Evolutionary conservation across 1,140 invertebrate genomes (phyloP).

Genomic region (Charaxes varanes): DNA sequence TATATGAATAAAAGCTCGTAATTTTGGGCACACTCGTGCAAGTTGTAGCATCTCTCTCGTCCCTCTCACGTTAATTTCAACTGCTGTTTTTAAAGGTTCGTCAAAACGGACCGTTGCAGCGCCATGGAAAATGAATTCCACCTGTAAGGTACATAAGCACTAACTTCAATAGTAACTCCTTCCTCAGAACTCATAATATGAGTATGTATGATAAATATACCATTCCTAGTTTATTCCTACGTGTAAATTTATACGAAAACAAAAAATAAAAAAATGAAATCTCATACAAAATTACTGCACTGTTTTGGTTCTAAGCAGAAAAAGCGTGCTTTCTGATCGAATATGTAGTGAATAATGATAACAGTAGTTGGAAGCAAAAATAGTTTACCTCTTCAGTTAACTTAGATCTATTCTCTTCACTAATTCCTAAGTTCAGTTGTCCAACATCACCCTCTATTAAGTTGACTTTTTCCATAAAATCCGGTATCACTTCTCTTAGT

Average conservation of each 20-base stretch:
- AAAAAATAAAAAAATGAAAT: too few relatives aligned
- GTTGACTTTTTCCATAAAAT: constrained; percentile 78
- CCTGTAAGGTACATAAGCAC: constrained; percentile 37
- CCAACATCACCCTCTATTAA: too few relatives aligned
- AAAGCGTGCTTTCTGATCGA: too few relatives aligned
- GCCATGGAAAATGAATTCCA: constrained; percentile 78
- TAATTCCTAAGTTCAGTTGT: constrained; percentile 82
- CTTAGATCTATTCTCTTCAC: constrained; percentile 78
- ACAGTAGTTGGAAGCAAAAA: too few relatives aligned
- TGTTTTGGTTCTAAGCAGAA: too few relatives aligned
- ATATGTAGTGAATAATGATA: too few relatives aligned
- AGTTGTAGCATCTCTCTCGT: constrained; percentile 75
- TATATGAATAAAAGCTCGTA: constrained; percentile 76
- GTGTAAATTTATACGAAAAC: too few relatives aligned
- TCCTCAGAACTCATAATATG: too few relatives aligned
- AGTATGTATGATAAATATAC: too few relatives aligned
- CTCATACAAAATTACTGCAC: too few relatives aligned
- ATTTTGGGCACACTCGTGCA: constrained; percentile 40
- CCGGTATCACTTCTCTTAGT: constrained; percentile 75
- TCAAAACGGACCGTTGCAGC: constrained; percentile 82
- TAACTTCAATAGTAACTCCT: too few relatives aligned
- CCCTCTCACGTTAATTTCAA: constrained; percentile 80
- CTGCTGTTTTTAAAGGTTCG: constrained; percentile 77
- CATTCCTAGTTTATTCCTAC: too few relatives aligned
- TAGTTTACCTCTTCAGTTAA: constrained; percentile 84